Percentiles rank a stretch among this genome's conserved stretches.
phyloP scores from a whole-genome alignment of 2,113 vertebrate species.

The Talpa occidentalis region DNA sequence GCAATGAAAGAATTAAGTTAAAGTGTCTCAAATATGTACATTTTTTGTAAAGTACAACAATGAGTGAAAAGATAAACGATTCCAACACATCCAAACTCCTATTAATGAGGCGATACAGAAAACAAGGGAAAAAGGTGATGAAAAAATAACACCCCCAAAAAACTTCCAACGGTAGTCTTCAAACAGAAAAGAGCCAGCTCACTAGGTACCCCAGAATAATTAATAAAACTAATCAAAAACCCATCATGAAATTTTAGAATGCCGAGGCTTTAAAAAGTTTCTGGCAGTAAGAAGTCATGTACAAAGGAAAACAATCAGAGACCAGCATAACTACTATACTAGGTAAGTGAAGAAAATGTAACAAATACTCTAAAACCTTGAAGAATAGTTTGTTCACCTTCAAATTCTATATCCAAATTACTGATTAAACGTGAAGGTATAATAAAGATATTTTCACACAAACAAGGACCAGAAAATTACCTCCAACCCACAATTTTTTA shows the following conservation, averaged over 20 bases:
- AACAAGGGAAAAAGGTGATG: background rate
- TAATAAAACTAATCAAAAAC: slow-evolving; percentile 4
- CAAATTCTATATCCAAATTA: slow-evolving; percentile 26
- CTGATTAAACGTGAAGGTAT: background rate
- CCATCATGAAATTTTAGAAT: slow-evolving; percentile 36
- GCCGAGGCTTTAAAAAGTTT: background rate
- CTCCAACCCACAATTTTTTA: background rate
- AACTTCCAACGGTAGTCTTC: background rate
- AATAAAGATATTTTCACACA: slow-evolving; percentile 38
- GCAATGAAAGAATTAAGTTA: background rate
- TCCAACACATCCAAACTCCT: background rate
- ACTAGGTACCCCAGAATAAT: background rate
- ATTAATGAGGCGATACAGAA: background rate
- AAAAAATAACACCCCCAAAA: slow-evolving; percentile 17
- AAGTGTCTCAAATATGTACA: background rate
- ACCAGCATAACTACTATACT: background rate
- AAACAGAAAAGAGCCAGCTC: background rate
- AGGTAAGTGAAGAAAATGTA: slow-evolving; percentile 48
- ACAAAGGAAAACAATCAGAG: background rate
- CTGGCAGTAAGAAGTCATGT: background rate
- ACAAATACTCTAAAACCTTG: slow-evolving; percentile 9
- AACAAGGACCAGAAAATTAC: background rate
- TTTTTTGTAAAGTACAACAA: background rate
- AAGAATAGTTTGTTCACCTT: slow-evolving; percentile 8
- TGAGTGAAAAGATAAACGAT: background rate